Evolutionary conservation across 2,797 vertebrate genomes (phyloP), one percentile per base, ranked within the genome.

Genomic region (Argentina silus): DNA sequence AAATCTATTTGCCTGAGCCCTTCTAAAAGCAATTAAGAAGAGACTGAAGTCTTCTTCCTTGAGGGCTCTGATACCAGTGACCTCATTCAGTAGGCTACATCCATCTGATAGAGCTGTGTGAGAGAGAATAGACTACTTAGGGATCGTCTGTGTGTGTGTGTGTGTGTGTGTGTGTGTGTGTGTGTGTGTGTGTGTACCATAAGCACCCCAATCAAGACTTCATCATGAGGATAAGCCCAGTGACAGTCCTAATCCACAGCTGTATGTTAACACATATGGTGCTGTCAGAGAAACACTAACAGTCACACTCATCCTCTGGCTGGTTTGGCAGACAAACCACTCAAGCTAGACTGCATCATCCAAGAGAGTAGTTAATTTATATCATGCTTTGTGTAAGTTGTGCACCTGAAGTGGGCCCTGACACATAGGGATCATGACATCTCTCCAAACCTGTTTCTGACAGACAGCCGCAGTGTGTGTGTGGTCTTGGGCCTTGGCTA

Each of bases 171-270:
- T 17, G 55, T 57, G 19, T 17, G 55, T 57, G 55, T 57, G 55
- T 21, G 55, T 19, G 62, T 47, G 43, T 21, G 42, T n/a, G 42
- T 45, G 63, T 66, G 70, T 43, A 53, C 72, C 21, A 70, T 85
- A 88, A 90, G 85, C 87, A 79, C 59, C 83, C 86, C 87, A 89
- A 90, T 89, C 84, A 87, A 82, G 89, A 83, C 75, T 71, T 80
- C 66, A 72, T 65, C 68, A 71, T 71, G 78, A 73, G 71, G 66
- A 72, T 86, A 87, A 85, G 72, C 80, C 73, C 78, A 69, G 74
- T 51, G 74, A 50, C 69, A 62, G 45, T 61, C 69, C 48, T 87
- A 89, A 89, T 90, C 87, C 83, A 61, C 77, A 70, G 62, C 70
- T 64, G 86, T 78, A 83, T 76, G 81, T 81, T 79, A 83, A 59